Conservation (phyloP, 1,140 invertebrate genomes). For the Sitodiplosis mosellana region DNA sequence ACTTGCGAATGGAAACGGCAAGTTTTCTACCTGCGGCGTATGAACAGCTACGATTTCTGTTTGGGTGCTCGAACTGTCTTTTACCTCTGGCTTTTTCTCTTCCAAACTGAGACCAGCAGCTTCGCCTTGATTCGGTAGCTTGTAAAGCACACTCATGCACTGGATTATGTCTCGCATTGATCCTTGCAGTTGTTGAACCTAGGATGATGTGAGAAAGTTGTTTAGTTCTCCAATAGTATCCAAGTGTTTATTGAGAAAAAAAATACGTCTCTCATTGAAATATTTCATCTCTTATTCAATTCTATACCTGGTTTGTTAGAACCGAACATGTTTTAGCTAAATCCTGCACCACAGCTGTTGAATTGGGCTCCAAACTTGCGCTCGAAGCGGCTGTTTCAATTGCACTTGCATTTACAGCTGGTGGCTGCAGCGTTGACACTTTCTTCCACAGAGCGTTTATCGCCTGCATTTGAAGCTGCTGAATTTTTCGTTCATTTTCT, state of each 20-base stretch:
- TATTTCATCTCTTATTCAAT: too few species aligned
- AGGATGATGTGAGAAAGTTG: constrained; percentile 1
- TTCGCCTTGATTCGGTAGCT: constrained; percentile 28
- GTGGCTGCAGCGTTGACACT: constrained; percentile 45
- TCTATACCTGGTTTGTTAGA: constrained; percentile 25
- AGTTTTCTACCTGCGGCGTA: constrained; percentile 39
- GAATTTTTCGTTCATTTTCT: constrained; percentile 69
- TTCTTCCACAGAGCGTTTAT: constrained; percentile 81
- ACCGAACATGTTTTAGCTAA: constrained; percentile 29
- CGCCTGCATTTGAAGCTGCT: constrained; percentile 74
- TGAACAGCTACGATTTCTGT: constrained; percentile 58
- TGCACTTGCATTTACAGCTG: too few species aligned
- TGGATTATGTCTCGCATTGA: constrained; percentile 57
- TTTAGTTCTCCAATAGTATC: too few species aligned
- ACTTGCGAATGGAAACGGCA: constrained; percentile 20
- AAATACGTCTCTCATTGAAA: too few species aligned
- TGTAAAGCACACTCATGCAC: constrained; percentile 35
- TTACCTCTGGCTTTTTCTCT: constrained; percentile 15
- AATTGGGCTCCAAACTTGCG: constrained; percentile 8
- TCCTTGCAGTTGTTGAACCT: constrained; percentile 55
- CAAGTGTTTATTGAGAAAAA: too few species aligned
- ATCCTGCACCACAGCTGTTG: constrained; percentile 24
- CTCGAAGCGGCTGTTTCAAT: constrained; percentile 3
- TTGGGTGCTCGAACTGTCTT: constrained; percentile 46
- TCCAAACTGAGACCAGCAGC: constrained; percentile 27